phyloP scores from a whole-genome alignment of 2,113 vertebrate species.

The Castor canadensis region DNA sequence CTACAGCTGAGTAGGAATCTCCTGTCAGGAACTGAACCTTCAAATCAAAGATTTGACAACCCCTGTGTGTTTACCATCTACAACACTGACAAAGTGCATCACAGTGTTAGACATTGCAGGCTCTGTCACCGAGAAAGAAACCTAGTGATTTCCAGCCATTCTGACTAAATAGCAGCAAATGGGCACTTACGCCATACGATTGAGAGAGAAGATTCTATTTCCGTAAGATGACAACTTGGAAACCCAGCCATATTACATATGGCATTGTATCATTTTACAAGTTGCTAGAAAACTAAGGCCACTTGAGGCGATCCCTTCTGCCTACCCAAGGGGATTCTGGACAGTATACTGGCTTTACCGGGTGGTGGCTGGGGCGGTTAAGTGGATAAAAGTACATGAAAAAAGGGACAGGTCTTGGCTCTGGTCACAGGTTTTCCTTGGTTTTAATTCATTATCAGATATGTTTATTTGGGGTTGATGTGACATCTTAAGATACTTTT shows the following conservation, averaged over 20 bases:
- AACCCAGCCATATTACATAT: neutral
- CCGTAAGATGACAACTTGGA: neutral
- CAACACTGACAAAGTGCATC: neutral
- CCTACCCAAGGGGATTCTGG: neutral
- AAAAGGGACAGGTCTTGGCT: neutral
- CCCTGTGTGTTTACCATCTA: neutral
- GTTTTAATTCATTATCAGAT: neutral
- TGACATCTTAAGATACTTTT: neutral
- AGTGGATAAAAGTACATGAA: neutral
- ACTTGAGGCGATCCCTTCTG: neutral
- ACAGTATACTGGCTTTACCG: neutral
- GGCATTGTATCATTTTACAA: neutral
- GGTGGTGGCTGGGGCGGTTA: neutral
- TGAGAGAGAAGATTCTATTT: neutral
- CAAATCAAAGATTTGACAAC: neutral
- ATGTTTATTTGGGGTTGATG: neutral
- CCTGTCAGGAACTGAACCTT: neutral
- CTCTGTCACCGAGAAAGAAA: neutral
- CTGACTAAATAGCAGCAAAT: neutral
- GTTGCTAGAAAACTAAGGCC: constrained; percentile 37
- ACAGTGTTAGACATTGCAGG: fast-evolving
- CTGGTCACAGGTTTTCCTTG: neutral
- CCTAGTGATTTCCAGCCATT: neutral
- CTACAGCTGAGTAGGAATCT: neutral
- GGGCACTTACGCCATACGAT: neutral